phyloP scores from a whole-genome alignment of 2,888 invertebrate species.

The Odontomyia ornata region DNA sequence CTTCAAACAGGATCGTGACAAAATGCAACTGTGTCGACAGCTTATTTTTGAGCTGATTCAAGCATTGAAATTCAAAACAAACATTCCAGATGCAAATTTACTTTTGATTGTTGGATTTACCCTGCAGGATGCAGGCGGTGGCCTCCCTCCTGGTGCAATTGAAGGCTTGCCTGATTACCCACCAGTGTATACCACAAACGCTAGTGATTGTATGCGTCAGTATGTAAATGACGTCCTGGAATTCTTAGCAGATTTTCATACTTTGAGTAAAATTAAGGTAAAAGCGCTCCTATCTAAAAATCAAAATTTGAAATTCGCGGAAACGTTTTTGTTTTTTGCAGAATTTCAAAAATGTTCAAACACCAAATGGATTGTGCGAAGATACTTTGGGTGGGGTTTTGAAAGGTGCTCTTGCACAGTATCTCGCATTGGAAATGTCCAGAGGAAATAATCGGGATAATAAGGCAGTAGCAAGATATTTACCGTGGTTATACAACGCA shows the following conservation, averaged over 20 bases:
- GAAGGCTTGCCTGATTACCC: slow-evolving; percentile 66
- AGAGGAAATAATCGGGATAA: slow-evolving; percentile 86
- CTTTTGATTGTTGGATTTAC: slow-evolving; percentile 88
- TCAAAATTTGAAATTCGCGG: too few relatives aligned
- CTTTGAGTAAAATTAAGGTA: slow-evolving; percentile 95
- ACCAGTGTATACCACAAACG: slow-evolving; percentile 75
- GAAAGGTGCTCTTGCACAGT: slow-evolving; percentile 94
- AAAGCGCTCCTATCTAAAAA: too few relatives aligned
- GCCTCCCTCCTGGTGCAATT: slow-evolving; percentile 79
- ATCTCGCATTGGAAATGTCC: slow-evolving; percentile 92
- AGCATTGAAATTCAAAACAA: slow-evolving; percentile 93
- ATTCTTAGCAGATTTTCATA: slow-evolving; percentile 94
- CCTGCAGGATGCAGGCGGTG: slow-evolving; percentile 91
- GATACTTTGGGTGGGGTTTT: slow-evolving; percentile 96
- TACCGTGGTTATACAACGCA: slow-evolving; percentile 91
- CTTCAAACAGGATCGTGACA: slow-evolving; percentile 79
- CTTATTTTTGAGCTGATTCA: slow-evolving; percentile 94
- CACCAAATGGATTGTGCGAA: slow-evolving; percentile 82
- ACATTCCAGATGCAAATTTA: slow-evolving; percentile 93
- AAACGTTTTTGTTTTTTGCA: slow-evolving; percentile 54
- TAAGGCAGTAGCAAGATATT: slow-evolving; percentile 78
- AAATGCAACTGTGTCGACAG: slow-evolving; percentile 88
- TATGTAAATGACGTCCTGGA: slow-evolving; percentile 93
- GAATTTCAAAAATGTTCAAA: slow-evolving; percentile 75
- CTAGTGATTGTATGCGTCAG: slow-evolving; percentile 92